Conservation (phyloP, 2,888 invertebrate genomes). For the Cheilosia pagana region DNA sequence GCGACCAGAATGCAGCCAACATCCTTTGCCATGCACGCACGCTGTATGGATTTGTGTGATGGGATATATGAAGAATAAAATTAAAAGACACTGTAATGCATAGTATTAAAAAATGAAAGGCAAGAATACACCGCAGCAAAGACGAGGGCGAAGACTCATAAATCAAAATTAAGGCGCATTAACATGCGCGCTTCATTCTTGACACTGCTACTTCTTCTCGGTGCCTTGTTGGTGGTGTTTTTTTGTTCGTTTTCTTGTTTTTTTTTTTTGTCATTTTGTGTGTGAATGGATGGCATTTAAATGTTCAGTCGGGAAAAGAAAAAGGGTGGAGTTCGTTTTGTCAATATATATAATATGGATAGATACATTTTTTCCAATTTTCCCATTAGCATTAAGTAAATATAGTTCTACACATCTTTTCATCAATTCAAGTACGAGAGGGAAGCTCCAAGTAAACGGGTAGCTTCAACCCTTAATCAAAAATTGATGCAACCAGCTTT, state of each 20-base stretch:
- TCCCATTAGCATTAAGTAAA: conserved; percentile 37
- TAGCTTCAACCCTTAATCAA: conserved; percentile 71
- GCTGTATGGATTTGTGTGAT: conserved; percentile 47
- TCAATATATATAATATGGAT: conserved; percentile 29
- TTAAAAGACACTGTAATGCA: conserved; percentile 60
- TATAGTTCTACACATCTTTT: conserved; percentile 21
- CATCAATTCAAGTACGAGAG: conserved; percentile 53
- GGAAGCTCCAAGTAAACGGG: conserved; percentile 34
- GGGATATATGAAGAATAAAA: conserved; percentile 56
- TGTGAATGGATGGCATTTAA: conserved; percentile 43
- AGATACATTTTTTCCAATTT: conserved; percentile 26
- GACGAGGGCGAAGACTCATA: conserved; percentile 74
- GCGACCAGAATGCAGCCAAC: conserved; percentile 51
- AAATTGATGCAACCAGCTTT: conserved; percentile 72
- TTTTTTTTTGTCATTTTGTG: conserved; percentile 22
- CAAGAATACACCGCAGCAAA: conserved; percentile 66
- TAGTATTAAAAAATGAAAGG: conserved; percentile 35
- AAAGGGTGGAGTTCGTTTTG: conserved; percentile 59
- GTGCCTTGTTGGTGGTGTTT: conserved; percentile 32
- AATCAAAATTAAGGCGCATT: conserved; percentile 76
- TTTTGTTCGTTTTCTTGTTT: conserved; percentile 7
- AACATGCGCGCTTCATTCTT: conserved; percentile 75
- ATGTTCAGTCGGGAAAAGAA: not conserved
- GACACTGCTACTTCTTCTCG: conserved; percentile 73
- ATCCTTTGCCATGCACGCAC: conserved; percentile 48